These are phyloP conservation scores for Drosophila repleta DNA, from an alignment of 1,140 invertebrate species.

Conservation along the genomic window DNA sequence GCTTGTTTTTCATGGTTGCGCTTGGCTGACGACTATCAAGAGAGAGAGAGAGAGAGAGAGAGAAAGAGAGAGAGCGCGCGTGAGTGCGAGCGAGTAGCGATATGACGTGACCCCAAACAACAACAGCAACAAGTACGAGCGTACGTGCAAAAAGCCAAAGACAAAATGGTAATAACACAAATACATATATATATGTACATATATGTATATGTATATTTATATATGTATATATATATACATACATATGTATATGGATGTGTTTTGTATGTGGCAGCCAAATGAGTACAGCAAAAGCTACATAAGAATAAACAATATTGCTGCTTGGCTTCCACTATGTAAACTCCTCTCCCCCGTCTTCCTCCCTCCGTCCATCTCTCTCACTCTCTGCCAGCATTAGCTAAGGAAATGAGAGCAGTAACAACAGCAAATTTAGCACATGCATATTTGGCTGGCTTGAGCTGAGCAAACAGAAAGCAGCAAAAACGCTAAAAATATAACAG, in stretches of 20 bases:
- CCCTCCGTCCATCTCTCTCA: too few species aligned
- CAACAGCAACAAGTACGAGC: conserved; percentile 79
- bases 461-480: conserved; percentile 29
- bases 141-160: conserved; percentile 75
- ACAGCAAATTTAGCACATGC: conserved; percentile 71
- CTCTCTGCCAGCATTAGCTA: conserved; percentile 30
- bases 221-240: not conserved
- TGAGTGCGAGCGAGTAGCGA: conserved; percentile 18
- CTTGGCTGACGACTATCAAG: conserved; percentile 27
- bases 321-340: not conserved
- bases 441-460: conserved; percentile 55
- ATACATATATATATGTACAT: not conserved
- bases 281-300: conserved; percentile 54
- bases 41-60: conserved; percentile 13
- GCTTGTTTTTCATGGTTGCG: conserved; percentile 45
- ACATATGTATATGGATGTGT: not conserved
- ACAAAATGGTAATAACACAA: conserved; percentile 55
- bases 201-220: not conserved
- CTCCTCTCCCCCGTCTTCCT: too few species aligned
- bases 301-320: conserved; percentile 24
- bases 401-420: conserved; percentile 44
- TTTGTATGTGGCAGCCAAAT: conserved; percentile 40
- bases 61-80: conserved; percentile 13
- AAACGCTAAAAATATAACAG: conserved; percentile 75
- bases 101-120: conserved; percentile 78